phyloP scores from a whole-genome alignment of 2,113 vertebrate genomes.

The Scartelaos histophorus region DNA sequence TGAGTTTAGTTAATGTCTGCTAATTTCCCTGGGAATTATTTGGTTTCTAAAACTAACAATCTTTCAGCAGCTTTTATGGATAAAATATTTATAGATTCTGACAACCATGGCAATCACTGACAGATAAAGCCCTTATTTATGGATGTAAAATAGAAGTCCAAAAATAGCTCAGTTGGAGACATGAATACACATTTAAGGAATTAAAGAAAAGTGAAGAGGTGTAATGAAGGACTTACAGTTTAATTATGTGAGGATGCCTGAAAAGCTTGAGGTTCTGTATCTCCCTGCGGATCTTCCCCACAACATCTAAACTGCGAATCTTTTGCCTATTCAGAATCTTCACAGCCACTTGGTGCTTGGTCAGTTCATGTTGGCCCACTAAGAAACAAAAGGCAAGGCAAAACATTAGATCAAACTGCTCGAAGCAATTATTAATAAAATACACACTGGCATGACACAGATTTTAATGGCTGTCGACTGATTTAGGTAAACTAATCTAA shows the following conservation, averaged over 20 bases:
- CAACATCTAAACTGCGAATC: constrained; percentile 97
- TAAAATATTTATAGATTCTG: neutral
- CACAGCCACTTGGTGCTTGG: constrained; percentile 97
- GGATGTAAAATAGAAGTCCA: constrained; percentile 38
- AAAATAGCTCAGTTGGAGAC: constrained; percentile 64
- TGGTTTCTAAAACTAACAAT: constrained; percentile 1
- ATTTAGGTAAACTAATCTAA: neutral
- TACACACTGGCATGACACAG: neutral
- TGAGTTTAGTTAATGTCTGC: constrained; percentile 22
- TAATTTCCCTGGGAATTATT: neutral
- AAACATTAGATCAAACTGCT: neutral
- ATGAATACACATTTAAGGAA: constrained; percentile 44
- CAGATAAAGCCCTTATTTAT: constrained; percentile 38
- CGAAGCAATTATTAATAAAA: neutral
- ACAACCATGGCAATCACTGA: constrained; percentile 4
- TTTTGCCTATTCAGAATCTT: constrained; percentile 98
- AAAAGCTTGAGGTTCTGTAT: constrained; percentile 99
- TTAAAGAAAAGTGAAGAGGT: constrained; percentile 39
- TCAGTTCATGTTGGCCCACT: constrained; percentile 98
- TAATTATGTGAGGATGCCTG: constrained; percentile 98
- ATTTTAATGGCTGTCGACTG: neutral
- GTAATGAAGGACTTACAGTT: constrained; percentile 86
- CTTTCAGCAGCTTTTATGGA: neutral
- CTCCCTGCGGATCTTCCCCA: constrained; percentile 96
- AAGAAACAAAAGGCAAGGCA: constrained; percentile 14